Evolutionary conservation across 2,797 vertebrate species (phyloP), one percentile per base, ranked within the genome.

Genomic region (Furcifer pardalis): DNA sequence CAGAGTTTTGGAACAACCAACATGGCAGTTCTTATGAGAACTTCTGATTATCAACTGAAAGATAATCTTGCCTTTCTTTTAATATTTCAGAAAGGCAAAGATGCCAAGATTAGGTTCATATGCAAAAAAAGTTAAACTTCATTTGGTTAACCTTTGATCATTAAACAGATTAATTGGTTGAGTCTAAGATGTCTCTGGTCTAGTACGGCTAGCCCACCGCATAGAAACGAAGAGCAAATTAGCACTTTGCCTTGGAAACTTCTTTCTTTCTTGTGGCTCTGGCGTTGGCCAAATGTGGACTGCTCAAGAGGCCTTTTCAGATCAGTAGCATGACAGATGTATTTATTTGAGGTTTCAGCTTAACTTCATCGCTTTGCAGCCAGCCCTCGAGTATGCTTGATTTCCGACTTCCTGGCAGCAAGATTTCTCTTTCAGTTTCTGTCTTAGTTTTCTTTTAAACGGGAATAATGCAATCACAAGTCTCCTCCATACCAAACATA

Each of bases 401-500:
- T 30, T 92, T 73, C 92, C 81, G 92, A 91, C 90, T 8, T 90
- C 85, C 88, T 93, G 92, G 92, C 91, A 94, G 92, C 78, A 69
- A 89, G 90, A 84, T 90, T 91, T 94, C 52, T 56, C 17, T 56
- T 44, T 44, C 2, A 19, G n/a, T n/a, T 72, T 72, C 15, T 12
- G 10, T 25, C 8, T 25, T 25, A 27, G 19, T 46, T 49, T 12
- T 13, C 27, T 42, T 79, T 87, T 94, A 93, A 94, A 95, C 94
- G 91, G 94, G 90, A 94, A 92, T 93, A 92, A 93, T 84, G 88
- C 83, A 91, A 94, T 94, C 93, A 89, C 4, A 76, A 86, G 84
- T 91, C 92, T 91, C 79, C 92, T 92, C 84, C 90, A 86, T 87
- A 83, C 82, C 87, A 94, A 91, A 83, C 88, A 78, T 25, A 93